Evolutionary conservation across 1,140 invertebrate species (phyloP), one percentile per base, ranked within the genome.

Genomic region (Andricus grossulariae): DNA sequence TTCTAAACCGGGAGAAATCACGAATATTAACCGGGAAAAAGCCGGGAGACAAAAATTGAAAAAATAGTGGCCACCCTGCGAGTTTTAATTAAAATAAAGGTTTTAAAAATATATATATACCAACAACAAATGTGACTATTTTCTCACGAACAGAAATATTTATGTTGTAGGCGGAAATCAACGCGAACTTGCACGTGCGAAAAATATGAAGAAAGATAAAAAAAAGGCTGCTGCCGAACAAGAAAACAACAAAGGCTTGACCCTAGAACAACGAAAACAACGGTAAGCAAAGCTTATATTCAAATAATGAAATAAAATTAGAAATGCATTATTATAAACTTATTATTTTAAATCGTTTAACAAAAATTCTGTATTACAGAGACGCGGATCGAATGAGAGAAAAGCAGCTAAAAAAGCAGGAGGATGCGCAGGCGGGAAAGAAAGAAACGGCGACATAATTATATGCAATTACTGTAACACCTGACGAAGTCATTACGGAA

Each of bases 131-230:
- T 32, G 25, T 32, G 4, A 32, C 25, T 32, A 5, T 32, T 32
- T 32, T 32, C 25, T 32, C 4, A 32, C 25, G 4, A 32, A 32
- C 3, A 32, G 25, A 32, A 52, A 76, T 49, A 78, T 19, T 18
- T 75, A 72, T 50, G n/a, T 83, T 81, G 73, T 54, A 92, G 91
- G 91, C 80, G 94, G 94, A 84, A 95, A 95, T 90, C 94, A 95
- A 85, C 90, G 94, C 79, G 94, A 95, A 84, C 88, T 95, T 80
- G 94, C 94, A 75, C 89, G 94, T 73, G 92, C 92, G 51, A 95
- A 95, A 87, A 93, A 93, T 85, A 85, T 90, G 77, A 95, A 95
- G 84, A 95, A 95, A 86, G 82, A 84, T 16, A 87, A 86, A 77
- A 93, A 92, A 72, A 93, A 93, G 84, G 86, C 89, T 50, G 91